phyloP scores from a whole-genome alignment of 2,113 vertebrate genomes.

The Cathartes aura region DNA sequence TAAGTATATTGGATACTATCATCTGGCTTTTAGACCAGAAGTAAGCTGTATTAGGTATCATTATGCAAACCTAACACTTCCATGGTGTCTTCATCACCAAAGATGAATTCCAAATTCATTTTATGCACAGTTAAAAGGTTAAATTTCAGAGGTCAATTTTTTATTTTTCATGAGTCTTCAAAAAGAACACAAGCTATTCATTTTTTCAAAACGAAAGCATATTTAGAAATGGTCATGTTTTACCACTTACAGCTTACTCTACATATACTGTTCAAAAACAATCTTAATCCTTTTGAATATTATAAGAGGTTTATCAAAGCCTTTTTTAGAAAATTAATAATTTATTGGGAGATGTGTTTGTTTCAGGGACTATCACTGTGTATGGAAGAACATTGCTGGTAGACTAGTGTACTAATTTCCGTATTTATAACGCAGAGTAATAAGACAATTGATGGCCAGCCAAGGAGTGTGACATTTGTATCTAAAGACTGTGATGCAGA shows the following conservation, averaged over 20 bases:
- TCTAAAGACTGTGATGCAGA: slow-evolving; percentile 91
- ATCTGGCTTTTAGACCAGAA: background rate
- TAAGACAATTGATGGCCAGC: slow-evolving; percentile 59
- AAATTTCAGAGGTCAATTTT: background rate
- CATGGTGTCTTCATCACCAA: background rate
- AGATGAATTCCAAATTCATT: background rate
- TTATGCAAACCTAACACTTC: background rate
- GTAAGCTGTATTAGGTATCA: background rate
- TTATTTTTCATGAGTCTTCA: background rate
- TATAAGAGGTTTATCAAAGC: background rate
- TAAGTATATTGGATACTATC: background rate
- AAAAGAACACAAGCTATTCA: background rate
- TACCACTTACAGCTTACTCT: background rate
- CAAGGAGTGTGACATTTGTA: slow-evolving; percentile 73
- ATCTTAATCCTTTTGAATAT: background rate
- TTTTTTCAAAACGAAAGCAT: background rate
- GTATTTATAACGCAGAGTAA: slow-evolving; percentile 67
- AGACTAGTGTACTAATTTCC: background rate
- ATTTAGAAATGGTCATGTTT: background rate
- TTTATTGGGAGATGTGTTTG: background rate
- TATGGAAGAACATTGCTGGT: background rate
- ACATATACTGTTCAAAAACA: background rate
- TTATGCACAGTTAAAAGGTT: background rate
- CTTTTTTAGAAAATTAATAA: background rate
- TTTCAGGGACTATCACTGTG: background rate